Base-by-base conservation (phyloP, 2,797 vertebrate species). In the Discoglossus pictus region DNA sequence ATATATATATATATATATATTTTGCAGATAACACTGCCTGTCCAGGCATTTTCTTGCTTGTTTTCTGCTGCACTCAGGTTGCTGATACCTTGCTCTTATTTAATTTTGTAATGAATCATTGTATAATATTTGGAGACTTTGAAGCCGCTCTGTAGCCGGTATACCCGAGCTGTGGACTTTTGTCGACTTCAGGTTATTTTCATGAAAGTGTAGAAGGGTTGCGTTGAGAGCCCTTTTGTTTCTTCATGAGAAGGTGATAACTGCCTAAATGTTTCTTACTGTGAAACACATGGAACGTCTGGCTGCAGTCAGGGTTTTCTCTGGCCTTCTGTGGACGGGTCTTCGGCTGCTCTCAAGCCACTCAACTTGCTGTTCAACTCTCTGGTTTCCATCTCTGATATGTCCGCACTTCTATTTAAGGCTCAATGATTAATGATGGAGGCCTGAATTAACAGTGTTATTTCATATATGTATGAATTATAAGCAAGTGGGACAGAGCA, bases 241-340 rank as follows among this genome's bases (percentile, higher is more conserved):
- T 92, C 88, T 93, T 97, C 93, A 93, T 96, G 94, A 96, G 93
- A 98, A 96, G 92, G 93, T 95, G 88, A 93, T 93, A 96, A 94
- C 92, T 95, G 93, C 94, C 94, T 97, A 96, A 92, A 94, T 94
- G 93, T 98, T 97, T 98, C 93, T 95, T 92, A 92, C 93, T 94
- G 88, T 96, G 96, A 96, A 96, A 96, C 93, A 92, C 91, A 93
- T 85, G 68, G 89, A 95, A 94, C 83, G 92, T 92, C 92, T 95
- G 93, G 93, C 94, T 96, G 92, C 90, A 90, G 92, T 98, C 90
- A 92, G 93, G 94, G 94, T 98, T 98, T 93, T 95, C 96, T 98
- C 95, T 96, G 92, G 93, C 92, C 89, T 93, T 97, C 94, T 93
- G 92, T 91, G 92, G 85, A 92, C 72, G 77, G 94, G 93, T 94